Base-by-base conservation (phyloP, 1,140 invertebrate species). In the Centruroides sculpturatus region DNA sequence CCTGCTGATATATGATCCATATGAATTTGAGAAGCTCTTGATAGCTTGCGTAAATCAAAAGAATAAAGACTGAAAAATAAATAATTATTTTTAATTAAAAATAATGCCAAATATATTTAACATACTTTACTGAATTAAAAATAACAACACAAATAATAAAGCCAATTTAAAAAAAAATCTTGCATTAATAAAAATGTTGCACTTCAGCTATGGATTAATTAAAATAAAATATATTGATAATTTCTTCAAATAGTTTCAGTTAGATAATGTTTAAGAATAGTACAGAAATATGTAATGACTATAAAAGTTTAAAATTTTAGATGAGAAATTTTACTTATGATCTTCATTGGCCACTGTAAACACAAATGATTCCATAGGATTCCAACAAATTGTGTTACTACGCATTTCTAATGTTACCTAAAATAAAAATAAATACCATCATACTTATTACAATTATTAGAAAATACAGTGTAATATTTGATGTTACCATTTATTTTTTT, bases 341-440 rank as follows among this genome's bases (percentile, higher is more conserved):
- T 99, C 95, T 78, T 99, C 97, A 82, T 88, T 98, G 8, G 95
- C 96, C 59, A 85, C 89, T 8, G 91, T 95, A 69, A 99, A 98
- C 57, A 86, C 83, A 71, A 88, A 96, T 11, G 94, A 88, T 77
- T 99, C 94, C 89, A 98, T 94, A 6, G 97, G 97, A 82, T 99
- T 99, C 95, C 96, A 99, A 13, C 82, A 79, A 3, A 99, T 69
- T 62, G 86, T 83, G 79, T 98, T 99, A 13, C 85, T 83, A 65
- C 84, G 80, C 69, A 98, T 76, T 41, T 41, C 41, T 41, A 41
- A 41, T 41, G 41, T 41, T 41, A 41, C 41, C 41, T 41, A 41
- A 41, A 8, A 41, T 41, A 8, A 41, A 41, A 41, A 41, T 41
- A 7, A 41, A 8, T 41, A 23, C 23, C 23, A 23, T 23, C 23